A percentile compares a stretch with the other conserved stretches of the same genome.
phyloP scores from a whole-genome alignment of 2,113 vertebrate genomes.

The Plotosus lineatus region DNA sequence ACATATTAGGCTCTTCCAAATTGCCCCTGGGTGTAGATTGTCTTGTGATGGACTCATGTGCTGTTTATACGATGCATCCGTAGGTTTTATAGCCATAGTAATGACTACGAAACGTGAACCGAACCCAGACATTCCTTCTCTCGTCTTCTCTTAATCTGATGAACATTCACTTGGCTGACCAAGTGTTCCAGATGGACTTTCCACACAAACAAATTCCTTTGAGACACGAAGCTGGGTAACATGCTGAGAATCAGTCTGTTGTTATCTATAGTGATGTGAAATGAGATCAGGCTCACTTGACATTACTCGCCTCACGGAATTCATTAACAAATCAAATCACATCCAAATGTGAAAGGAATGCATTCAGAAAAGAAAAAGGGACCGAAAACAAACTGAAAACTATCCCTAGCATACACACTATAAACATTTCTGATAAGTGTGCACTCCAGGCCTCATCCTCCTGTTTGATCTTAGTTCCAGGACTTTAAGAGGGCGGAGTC shows the following conservation, averaged over 20 bases:
- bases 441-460: background rate
- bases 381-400: background rate
- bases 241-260: conserved; percentile 9
- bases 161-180: background rate
- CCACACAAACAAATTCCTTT: conserved; percentile 19
- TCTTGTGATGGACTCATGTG: too few relatives aligned
- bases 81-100: background rate
- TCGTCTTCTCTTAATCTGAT: conserved; percentile 23
- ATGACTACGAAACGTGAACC: conserved; percentile 19
- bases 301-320: background rate
- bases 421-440: background rate
- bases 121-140: conserved; percentile 16
- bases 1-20: too few relatives aligned
- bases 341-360: background rate
- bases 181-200: conserved; percentile 16
- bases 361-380: background rate
- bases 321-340: background rate
- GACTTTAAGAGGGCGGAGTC: too few relatives aligned
- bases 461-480: background rate
- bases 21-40: too few relatives aligned
- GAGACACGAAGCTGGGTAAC: background rate
- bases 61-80: too few relatives aligned
- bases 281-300: conserved; percentile 19
- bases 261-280: background rate
- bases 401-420: background rate